Percentiles rank a stretch among this genome's conserved stretches.
These are phyloP conservation scores for Andrena bicolor DNA, from an alignment of 2,888 invertebrate genomes.

Conservation along the genomic window DNA sequence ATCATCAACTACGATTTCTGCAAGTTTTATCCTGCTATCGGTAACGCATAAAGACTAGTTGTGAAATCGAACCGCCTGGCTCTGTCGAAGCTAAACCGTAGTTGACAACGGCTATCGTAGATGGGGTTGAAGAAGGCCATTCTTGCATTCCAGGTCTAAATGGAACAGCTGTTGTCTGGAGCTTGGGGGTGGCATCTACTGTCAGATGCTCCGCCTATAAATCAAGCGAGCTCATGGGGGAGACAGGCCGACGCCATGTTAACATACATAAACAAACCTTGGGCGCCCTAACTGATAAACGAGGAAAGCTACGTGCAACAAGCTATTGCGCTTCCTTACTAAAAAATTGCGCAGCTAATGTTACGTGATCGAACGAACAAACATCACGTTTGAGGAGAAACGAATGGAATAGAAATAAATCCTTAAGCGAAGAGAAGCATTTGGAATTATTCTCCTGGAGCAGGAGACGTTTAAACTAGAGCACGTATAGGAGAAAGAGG, in stretches of 20 bases:
- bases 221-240: conserved; percentile 80
- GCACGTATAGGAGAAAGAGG: neutral
- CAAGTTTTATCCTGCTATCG: neutral
- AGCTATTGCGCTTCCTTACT: conserved; percentile 45
- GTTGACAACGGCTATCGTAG: neutral
- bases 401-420: neutral
- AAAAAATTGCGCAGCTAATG: neutral
- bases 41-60: neutral
- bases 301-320: conserved; percentile 75
- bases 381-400: neutral
- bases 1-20: no score
- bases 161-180: conserved; percentile 77
- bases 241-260: conserved; percentile 84
- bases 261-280: conserved; percentile 83
- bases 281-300: conserved; percentile 79
- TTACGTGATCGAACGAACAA: neutral
- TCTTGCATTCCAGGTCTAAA: conserved; percentile 6
- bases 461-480: neutral
- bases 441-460: neutral
- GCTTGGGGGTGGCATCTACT: conserved; percentile 81
- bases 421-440: no score
- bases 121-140: conserved; percentile 25
- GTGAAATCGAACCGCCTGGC: neutral
- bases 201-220: conserved; percentile 85
- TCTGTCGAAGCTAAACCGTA: neutral